Conservation (phyloP, 1,140 invertebrate genomes). For the Camponotus floridanus region DNA sequence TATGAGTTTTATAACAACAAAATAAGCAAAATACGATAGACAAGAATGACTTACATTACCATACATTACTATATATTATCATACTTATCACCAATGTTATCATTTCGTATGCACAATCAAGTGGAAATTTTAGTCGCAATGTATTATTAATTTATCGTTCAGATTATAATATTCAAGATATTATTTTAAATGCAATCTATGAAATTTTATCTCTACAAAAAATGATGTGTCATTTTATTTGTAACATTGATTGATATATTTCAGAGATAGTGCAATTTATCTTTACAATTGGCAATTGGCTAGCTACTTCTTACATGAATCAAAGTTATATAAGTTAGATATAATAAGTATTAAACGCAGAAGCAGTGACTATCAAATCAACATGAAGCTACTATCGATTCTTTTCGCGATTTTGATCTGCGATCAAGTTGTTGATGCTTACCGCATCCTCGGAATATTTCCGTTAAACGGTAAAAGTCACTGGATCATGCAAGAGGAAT, state of each 20-base stretch:
- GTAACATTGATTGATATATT: neutral
- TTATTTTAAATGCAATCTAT: too few relatives aligned
- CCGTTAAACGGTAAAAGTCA: constrained; percentile 82
- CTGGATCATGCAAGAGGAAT: constrained; percentile 78
- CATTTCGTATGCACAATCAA: too few relatives aligned
- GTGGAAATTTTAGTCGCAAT: too few relatives aligned
- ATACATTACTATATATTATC: too few relatives aligned
- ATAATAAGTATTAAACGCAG: neutral
- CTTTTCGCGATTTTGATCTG: neutral
- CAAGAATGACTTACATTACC: too few relatives aligned
- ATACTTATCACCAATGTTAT: too few relatives aligned
- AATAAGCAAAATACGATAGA: too few relatives aligned
- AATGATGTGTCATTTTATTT: neutral
- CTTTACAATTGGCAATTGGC: neutral
- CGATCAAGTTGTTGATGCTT: constrained; percentile 14
- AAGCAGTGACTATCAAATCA: neutral
- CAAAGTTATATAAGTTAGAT: neutral
- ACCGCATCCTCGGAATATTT: constrained; percentile 80
- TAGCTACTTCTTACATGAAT: neutral
- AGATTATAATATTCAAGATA: too few relatives aligned
- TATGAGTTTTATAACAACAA: too few relatives aligned
- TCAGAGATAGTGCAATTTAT: neutral
- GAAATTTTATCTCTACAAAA: neutral
- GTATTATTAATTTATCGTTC: too few relatives aligned
- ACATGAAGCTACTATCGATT: constrained; percentile 26